Percentiles rank a stretch among this genome's conserved stretches.
Conservation (phyloP, 2,113 vertebrate genomes). For the Rhinichthys klamathensis region DNA sequence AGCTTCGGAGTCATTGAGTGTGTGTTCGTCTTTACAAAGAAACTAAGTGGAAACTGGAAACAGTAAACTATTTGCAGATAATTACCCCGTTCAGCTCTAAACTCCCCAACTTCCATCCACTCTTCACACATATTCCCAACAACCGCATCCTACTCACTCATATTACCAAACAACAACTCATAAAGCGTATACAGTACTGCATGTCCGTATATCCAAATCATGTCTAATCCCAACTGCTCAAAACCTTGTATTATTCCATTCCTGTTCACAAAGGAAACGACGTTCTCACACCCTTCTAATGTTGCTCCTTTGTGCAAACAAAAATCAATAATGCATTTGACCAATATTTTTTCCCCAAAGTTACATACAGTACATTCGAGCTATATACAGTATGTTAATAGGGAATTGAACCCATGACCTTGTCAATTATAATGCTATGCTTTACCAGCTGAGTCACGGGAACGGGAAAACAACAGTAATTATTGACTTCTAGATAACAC, state of each 20-base stretch:
- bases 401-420: too few relatives aligned
- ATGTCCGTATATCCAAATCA: background rate
- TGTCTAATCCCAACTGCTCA: background rate
- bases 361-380: too few relatives aligned
- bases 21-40: background rate
- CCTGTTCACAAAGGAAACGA: too few relatives aligned
- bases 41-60: constrained; percentile 6
- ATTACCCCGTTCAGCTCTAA: background rate
- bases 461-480: too few relatives aligned
- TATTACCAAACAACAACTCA: background rate
- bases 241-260: too few relatives aligned
- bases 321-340: too few relatives aligned
- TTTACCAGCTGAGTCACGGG: too few relatives aligned
- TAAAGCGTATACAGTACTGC: background rate
- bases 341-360: too few relatives aligned
- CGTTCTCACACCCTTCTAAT: background rate
- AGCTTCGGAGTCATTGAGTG: background rate
- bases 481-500: too few relatives aligned
- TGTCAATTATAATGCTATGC: too few relatives aligned
- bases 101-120: background rate
- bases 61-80: background rate
- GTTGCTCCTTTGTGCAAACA: background rate
- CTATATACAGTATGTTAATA: too few relatives aligned
- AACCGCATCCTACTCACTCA: background rate
- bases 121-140: background rate